A percentile compares a stretch with the other conserved stretches of the same genome.
Conservation (phyloP, 1,140 invertebrate species). For the Subanguina moxae region DNA sequence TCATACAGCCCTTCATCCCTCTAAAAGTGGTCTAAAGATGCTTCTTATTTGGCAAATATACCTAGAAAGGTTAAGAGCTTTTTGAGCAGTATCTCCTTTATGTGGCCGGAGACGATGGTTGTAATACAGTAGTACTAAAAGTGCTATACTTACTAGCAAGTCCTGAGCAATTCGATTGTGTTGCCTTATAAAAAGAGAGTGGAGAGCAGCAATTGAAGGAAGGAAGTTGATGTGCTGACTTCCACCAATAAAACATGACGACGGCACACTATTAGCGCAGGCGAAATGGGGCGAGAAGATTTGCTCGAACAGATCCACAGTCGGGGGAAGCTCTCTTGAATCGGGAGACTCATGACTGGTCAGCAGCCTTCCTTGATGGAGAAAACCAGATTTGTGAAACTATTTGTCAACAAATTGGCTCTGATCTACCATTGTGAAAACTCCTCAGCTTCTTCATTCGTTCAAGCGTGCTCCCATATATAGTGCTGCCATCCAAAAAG, state of each 20-base stretch:
- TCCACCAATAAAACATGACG: constrained; percentile 25
- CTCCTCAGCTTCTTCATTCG: constrained; percentile 63
- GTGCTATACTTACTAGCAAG: constrained; percentile 35
- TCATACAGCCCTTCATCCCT: no score
- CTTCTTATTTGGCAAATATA: no score
- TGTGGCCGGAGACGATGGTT: no score
- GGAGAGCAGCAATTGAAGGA: constrained; percentile 77
- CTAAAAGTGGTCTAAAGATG: no score
- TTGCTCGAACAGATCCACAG: constrained; percentile 27
- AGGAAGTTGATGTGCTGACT: constrained; percentile 76
- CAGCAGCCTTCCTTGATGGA: neutral
- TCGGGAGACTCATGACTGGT: constrained; percentile 7
- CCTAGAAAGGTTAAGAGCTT: no score
- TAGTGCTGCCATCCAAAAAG: constrained; percentile 77
- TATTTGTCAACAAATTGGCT: neutral
- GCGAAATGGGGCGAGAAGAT: constrained; percentile 10
- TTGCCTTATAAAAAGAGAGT: constrained; percentile 78
- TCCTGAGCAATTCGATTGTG: constrained; percentile 62
- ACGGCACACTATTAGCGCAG: constrained; percentile 11
- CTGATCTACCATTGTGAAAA: constrained; percentile 61
- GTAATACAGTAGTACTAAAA: neutral
- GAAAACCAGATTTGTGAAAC: constrained; percentile 8
- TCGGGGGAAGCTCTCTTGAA: constrained; percentile 23
- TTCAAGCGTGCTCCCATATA: constrained; percentile 73
- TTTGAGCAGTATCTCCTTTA: no score